Conservation (phyloP, 1,140 invertebrate species). For the Philaenus spumarius region DNA sequence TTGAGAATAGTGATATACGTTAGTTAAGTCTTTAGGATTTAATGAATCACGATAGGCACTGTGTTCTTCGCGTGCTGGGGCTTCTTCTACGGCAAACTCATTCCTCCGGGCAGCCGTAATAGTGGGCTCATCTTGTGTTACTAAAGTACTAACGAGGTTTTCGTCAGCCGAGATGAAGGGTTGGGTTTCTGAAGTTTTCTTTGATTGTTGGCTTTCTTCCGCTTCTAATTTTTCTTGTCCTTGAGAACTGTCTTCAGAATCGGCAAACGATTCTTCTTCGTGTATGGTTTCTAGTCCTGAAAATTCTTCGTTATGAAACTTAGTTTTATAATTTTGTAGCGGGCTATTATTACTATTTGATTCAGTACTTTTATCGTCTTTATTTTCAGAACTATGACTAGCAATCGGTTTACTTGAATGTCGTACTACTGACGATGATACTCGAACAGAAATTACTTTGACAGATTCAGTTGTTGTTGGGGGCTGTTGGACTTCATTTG, state of each 20-base stretch:
- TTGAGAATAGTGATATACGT: no score
- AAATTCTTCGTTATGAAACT: no score
- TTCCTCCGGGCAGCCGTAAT: conserved; percentile 46
- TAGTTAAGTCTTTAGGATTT: no score
- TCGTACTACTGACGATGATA: conserved; percentile 38
- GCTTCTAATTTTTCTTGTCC: no score
- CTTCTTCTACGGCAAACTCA: conserved; percentile 49
- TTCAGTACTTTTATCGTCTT: no score
- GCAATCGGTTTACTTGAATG: conserved; percentile 4
- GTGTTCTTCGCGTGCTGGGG: conserved; percentile 31
- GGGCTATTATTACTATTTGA: no score
- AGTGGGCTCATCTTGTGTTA: conserved; percentile 43
- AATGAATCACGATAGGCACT: neutral
- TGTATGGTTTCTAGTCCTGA: no score
- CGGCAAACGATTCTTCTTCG: no score
- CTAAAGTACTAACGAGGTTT: conserved; percentile 26
- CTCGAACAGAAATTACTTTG: conserved; percentile 36
- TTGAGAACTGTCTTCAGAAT: no score
- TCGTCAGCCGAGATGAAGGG: neutral
- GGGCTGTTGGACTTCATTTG: conserved; percentile 1
- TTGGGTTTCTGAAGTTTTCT: no score
- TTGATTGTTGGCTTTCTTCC: no score
- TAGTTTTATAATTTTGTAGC: no score
- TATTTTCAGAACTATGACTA: neutral
- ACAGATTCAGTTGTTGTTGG: conserved; percentile 18